Evolutionary conservation across 2,797 vertebrate genomes (phyloP), one percentile per base, ranked within the genome.

Genomic region (Onychomys torridus): DNA sequence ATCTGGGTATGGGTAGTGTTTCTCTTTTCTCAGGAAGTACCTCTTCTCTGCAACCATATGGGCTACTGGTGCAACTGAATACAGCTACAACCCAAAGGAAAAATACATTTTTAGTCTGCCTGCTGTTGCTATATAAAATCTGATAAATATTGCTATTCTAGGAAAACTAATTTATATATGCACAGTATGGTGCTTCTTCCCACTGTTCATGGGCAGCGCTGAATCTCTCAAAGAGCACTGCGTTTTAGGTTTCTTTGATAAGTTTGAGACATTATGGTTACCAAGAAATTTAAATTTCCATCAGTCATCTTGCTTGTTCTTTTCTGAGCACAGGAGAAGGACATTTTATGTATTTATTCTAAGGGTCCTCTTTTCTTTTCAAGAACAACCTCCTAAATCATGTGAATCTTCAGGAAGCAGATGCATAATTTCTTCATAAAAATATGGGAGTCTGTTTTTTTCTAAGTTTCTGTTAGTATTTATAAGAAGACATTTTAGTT

Each of bases 181-280:
- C 59, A 49, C 29, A 57, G 5, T 12, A 40, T 16, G 7, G 29
- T 57, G 32, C n/a, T 49, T 81, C 29, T 17, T 27, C 12, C 12
- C 11, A 0, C 21, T 46, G 9, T 4, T 37, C 59, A 7, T 40
- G 0, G 40, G 32, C 76, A 16, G 0, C 2, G 19, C n/a, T 77
- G 7, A 52, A 29, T n/a, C 49, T 83, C 40, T 78, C 43, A 49
- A 14, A 57, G 23, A 63, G 0, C 17, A 32, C 1, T 0, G 0
- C 9, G 14, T 37, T 61, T 67, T 46, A 78, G 37, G 10, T 6
- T 77, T 32, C 13, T 79, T 57, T 86, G 29, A 76, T 55, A 81
- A 49, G 1, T 55, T 65, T 87, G 75, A 65, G 16, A 69, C 37
- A 32, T 32, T 16, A 49, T 43, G 16, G 16, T 34, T 57, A 43